phyloP scores from a whole-genome alignment of 2,113 vertebrate genomes.

The Asarcornis scutulata region DNA sequence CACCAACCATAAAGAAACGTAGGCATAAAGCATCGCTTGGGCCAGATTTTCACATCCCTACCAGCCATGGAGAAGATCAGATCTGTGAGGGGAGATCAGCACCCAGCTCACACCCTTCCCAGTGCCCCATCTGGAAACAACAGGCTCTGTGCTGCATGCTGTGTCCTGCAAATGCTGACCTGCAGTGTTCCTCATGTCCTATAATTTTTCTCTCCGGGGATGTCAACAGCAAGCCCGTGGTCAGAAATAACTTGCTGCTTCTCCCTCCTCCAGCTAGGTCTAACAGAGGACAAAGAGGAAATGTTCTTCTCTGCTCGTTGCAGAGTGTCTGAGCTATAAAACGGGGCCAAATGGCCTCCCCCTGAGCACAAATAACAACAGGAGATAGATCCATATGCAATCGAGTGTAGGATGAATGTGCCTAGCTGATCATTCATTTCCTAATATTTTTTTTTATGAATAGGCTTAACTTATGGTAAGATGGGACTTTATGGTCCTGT shows the following conservation, averaged over 20 bases:
- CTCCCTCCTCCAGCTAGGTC: constrained; percentile 30
- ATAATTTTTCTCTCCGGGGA: background rate
- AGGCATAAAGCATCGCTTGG: background rate
- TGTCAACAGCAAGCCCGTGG: background rate
- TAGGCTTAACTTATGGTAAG: constrained; percentile 63
- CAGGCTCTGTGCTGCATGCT: background rate
- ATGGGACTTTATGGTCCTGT: constrained; percentile 56
- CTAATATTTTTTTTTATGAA: constrained; percentile 74
- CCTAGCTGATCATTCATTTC: constrained; percentile 57
- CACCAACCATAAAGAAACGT: background rate
- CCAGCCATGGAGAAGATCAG: background rate
- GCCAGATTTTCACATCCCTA: background rate
- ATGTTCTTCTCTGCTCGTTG: constrained; percentile 39
- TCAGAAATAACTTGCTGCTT: constrained; percentile 44
- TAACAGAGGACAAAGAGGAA: constrained; percentile 62
- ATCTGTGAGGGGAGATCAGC: background rate
- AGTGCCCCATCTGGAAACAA: background rate
- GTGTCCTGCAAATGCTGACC: background rate
- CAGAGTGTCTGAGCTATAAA: constrained; percentile 40
- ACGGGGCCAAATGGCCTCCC: constrained; percentile 49
- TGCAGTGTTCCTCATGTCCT: constrained; percentile 4
- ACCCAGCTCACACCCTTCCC: background rate
- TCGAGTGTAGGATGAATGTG: constrained; percentile 42
- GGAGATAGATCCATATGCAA: background rate
- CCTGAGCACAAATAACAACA: constrained; percentile 65